A percentile compares a stretch with the other conserved stretches of the same genome.
Conservation (phyloP, 2,888 invertebrate species). For the Charanyca ferruginea region DNA sequence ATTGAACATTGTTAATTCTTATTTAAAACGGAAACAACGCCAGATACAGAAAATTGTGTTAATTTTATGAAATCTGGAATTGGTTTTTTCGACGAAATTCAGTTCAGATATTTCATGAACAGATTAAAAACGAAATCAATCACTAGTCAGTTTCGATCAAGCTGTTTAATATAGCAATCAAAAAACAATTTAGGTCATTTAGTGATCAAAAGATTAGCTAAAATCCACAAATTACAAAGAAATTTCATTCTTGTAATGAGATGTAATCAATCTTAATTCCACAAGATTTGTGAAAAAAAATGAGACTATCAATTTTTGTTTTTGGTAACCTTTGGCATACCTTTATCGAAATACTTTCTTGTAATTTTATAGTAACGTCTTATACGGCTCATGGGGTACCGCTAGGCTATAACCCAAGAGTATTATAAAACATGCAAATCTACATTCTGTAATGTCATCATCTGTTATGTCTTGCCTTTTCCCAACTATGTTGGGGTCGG, state of each 20-base stretch:
- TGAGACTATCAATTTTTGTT: background rate
- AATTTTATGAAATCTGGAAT: no score
- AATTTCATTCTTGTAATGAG: constrained; percentile 29
- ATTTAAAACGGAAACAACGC: no score
- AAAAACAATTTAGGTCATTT: constrained; percentile 32
- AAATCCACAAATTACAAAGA: constrained; percentile 38
- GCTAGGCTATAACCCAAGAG: no score
- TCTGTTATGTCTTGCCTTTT: no score
- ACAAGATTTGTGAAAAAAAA: constrained; percentile 14
- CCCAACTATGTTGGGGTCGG: no score
- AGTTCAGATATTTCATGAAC: background rate
- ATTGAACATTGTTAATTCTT: no score
- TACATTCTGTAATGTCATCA: no score
- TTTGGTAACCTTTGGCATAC: no score
- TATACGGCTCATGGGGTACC: no score
- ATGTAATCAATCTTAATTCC: constrained; percentile 37
- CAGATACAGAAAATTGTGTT: no score
- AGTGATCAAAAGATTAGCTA: constrained; percentile 14
- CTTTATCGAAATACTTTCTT: background rate
- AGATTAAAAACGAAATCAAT: constrained; percentile 25
- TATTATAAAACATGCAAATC: no score
- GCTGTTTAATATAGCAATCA: constrained; percentile 23
- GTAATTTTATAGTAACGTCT: background rate
- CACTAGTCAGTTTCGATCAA: constrained; percentile 18
- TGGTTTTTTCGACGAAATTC: no score